These are phyloP conservation scores for Epizoanthus illoricatus DNA, from an alignment of 92 coral and sea anemone genomes.

Conservation along the genomic window DNA sequence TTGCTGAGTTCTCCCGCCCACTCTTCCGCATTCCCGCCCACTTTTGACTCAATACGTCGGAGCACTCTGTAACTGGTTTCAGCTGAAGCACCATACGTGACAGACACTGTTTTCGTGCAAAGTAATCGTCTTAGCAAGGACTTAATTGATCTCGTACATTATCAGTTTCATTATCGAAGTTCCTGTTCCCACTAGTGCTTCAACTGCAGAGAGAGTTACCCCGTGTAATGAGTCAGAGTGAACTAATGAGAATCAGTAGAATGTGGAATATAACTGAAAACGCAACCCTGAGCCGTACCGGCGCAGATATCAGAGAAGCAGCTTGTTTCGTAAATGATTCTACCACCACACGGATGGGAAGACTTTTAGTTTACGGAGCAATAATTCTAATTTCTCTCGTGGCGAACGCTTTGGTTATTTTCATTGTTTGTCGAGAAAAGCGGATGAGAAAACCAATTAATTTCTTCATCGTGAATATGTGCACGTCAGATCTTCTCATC, in stretches of 20 bases:
- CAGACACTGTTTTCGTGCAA: not conserved
- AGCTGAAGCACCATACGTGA: not conserved
- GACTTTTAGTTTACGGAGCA: slow-evolving; percentile 39
- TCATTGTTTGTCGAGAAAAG: slow-evolving; percentile 43
- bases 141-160: too few relatives aligned
- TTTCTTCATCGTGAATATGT: slow-evolving; percentile 62
- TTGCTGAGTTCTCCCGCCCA: too few relatives aligned
- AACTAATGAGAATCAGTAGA: not conserved
- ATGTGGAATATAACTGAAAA: slow-evolving; percentile 6
- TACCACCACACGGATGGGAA: slow-evolving; percentile 9
- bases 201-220: too few relatives aligned
- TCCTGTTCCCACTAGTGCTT: too few relatives aligned
- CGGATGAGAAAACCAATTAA: slow-evolving; percentile 56
- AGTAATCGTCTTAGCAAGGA: too few relatives aligned
- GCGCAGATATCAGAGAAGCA: slow-evolving; percentile 15
- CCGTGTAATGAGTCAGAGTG: not conserved
- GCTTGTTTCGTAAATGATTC: slow-evolving; percentile 48
- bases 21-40: not conserved
- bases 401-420: slow-evolving; percentile 49
- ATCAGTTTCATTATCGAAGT: too few relatives aligned
- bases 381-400: slow-evolving; percentile 46
- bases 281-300: not conserved
- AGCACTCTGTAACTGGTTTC: too few relatives aligned
- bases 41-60: not conserved
- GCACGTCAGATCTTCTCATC: slow-evolving; percentile 54